Percentiles rank a stretch among this genome's conserved stretches.
Evolutionary conservation across 2,888 invertebrate species (phyloP).

Genomic region (Eupithecia inturbata): DNA sequence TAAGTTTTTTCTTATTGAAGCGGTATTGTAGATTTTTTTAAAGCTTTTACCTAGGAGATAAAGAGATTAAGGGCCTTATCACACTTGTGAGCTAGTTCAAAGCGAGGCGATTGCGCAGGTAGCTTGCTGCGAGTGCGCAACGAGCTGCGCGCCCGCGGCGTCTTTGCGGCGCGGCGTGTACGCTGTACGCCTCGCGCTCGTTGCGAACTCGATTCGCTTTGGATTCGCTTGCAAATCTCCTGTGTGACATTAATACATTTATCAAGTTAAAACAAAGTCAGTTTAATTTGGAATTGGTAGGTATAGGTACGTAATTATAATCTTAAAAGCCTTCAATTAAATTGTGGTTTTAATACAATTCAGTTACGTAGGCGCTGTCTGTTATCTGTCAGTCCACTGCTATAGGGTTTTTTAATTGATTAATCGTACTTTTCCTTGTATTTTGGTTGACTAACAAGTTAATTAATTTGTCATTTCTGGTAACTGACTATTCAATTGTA

Average conservation of each 20-base stretch:
- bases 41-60: neutral
- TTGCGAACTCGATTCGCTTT: no score
- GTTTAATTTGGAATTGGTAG: neutral
- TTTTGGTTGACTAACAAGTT: constrained; percentile 6
- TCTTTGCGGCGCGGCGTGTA: no score
- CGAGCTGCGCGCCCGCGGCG: no score
- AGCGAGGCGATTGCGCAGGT: no score
- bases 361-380: constrained; percentile 2
- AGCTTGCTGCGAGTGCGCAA: no score
- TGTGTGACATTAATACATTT: neutral
- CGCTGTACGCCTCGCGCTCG: no score
- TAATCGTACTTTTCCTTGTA: constrained; percentile 4
- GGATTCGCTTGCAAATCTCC: no score
- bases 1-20: neutral
- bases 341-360: constrained; percentile 3
- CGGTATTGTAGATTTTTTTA: neutral
- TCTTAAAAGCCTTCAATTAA: neutral
- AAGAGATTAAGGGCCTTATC: no score
- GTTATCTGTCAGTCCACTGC: neutral
- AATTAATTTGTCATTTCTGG: neutral
- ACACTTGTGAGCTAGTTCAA: no score
- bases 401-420: constrained; percentile 3
- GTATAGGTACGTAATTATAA: constrained; percentile 1
- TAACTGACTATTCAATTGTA: neutral
- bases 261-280: neutral